Conservation (phyloP, 92 coral and sea anemone genomes). For the Porites cylindrica region DNA sequence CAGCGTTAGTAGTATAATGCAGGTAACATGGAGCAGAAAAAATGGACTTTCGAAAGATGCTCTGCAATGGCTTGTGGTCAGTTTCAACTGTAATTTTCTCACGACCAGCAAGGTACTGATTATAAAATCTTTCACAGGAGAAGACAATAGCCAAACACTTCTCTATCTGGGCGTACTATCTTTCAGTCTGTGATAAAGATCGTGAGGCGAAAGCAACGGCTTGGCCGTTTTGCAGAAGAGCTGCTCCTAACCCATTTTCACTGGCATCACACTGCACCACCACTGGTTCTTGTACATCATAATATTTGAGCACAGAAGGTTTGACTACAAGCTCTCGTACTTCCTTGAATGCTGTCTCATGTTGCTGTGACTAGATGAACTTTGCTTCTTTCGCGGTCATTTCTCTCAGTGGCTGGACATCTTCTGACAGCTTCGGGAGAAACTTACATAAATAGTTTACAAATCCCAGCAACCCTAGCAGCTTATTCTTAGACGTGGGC, state of each 20-base stretch:
- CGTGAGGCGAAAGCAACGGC: conserved; percentile 62
- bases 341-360: conserved; percentile 54
- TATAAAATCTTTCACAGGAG: conserved; percentile 37
- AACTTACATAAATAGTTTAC: conserved; percentile 51
- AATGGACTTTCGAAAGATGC: conserved; percentile 48
- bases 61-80: conserved; percentile 59
- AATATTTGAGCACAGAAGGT: too few species aligned
- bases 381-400: conserved; percentile 45
- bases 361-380: conserved; percentile 62
- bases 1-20: conserved; percentile 43
- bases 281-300: too few species aligned
- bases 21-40: conserved; percentile 29
- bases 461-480: conserved; percentile 61
- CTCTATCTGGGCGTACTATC: conserved; percentile 46
- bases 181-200: conserved; percentile 46
- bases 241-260: conserved; percentile 41
- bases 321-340: conserved; percentile 47
- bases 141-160: conserved; percentile 51
- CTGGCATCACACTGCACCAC: too few species aligned
- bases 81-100: conserved; percentile 38
- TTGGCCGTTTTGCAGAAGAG: conserved; percentile 51
- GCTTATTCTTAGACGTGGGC: conserved; percentile 46
- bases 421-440: conserved; percentile 47
- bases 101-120: conserved; percentile 47
- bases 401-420: conserved; percentile 49